Conservation (phyloP, 2,888 invertebrate species). For the Acrocyrtus sp. region DNA sequence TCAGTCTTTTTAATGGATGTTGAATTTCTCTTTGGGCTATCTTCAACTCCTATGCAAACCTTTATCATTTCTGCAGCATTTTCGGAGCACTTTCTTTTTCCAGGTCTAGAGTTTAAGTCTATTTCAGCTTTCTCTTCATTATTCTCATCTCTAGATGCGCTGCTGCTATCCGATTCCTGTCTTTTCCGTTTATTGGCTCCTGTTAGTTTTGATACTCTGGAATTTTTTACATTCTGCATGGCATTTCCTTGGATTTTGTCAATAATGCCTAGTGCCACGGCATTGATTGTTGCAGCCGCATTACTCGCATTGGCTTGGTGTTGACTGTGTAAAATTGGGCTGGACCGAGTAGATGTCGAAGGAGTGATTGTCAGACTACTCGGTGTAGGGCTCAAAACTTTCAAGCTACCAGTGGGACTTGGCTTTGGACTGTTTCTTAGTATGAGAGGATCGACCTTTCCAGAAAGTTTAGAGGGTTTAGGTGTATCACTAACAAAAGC, state of each 20-base stretch:
- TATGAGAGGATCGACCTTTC: constrained; percentile 51
- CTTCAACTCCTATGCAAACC: constrained; percentile 70
- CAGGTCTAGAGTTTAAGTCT: constrained; percentile 67
- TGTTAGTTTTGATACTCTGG: constrained; percentile 25
- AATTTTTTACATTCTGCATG: constrained; percentile 24
- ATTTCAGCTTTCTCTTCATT: constrained; percentile 69
- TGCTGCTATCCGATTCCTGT: constrained; percentile 81
- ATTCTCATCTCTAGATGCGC: constrained; percentile 70
- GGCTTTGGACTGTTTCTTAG: constrained; percentile 63
- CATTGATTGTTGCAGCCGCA: constrained; percentile 41
- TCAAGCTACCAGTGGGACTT: constrained; percentile 61
- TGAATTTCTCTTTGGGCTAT: constrained; percentile 64
- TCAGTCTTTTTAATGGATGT: constrained; percentile 59
- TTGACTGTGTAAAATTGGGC: constrained; percentile 46
- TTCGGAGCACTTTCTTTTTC: constrained; percentile 73
- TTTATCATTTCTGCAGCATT: constrained; percentile 73
- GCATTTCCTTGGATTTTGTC: constrained; percentile 48
- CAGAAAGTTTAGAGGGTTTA: constrained; percentile 52
- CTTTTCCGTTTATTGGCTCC: constrained; percentile 74
- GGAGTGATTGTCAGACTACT: constrained; percentile 51
- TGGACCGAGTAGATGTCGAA: constrained; percentile 52
- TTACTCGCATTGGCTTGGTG: constrained; percentile 38
- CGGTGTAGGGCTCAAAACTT: constrained; percentile 55
- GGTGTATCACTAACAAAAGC: constrained; percentile 61
- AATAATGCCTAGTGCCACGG: constrained; percentile 43